These are phyloP conservation scores for Metalampra italica DNA, from an alignment of 2,888 invertebrate genomes.

Conservation along the genomic window DNA sequence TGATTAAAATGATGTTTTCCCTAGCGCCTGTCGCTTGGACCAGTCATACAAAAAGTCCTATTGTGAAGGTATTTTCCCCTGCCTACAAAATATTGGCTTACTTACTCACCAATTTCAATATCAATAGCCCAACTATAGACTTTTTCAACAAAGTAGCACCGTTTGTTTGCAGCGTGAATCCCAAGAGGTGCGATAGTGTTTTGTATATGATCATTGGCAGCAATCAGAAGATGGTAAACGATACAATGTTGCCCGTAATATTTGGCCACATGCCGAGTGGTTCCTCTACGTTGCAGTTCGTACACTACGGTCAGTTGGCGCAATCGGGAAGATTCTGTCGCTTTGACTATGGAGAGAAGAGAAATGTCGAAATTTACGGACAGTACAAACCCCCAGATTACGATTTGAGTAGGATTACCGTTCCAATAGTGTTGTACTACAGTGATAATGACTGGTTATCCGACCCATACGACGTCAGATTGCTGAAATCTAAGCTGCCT, in stretches of 20 bases:
- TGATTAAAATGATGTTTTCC: constrained; percentile 74
- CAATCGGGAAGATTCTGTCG: constrained; percentile 48
- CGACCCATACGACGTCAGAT: constrained; percentile 66
- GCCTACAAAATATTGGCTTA: constrained; percentile 30
- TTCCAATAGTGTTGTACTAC: constrained; percentile 50
- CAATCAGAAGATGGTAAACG: constrained; percentile 33
- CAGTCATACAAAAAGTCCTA: constrained; percentile 54
- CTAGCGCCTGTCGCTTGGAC: constrained; percentile 80
- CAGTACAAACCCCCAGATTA: constrained; percentile 48
- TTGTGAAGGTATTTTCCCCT: constrained; percentile 45
- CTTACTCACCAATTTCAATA: constrained; percentile 30
- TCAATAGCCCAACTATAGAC: constrained; percentile 34
- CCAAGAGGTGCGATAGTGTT: constrained; percentile 38
- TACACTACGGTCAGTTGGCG: constrained; percentile 60
- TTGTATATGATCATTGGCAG: constrained; percentile 39
- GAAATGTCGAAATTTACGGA: constrained; percentile 63
- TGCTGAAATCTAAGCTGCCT: constrained; percentile 52
- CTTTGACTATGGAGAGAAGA: constrained; percentile 41
- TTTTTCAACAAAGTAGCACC: constrained; percentile 38
- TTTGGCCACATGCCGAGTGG: constrained; percentile 80
- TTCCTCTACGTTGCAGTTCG: constrained; percentile 70
- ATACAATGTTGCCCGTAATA: constrained; percentile 78
- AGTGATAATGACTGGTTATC: constrained; percentile 67
- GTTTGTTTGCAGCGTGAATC: constrained; percentile 33
- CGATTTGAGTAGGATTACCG: constrained; percentile 34